Evolutionary conservation across 2,113 vertebrate genomes (phyloP).

Genomic region (Scalopus aquaticus): DNA sequence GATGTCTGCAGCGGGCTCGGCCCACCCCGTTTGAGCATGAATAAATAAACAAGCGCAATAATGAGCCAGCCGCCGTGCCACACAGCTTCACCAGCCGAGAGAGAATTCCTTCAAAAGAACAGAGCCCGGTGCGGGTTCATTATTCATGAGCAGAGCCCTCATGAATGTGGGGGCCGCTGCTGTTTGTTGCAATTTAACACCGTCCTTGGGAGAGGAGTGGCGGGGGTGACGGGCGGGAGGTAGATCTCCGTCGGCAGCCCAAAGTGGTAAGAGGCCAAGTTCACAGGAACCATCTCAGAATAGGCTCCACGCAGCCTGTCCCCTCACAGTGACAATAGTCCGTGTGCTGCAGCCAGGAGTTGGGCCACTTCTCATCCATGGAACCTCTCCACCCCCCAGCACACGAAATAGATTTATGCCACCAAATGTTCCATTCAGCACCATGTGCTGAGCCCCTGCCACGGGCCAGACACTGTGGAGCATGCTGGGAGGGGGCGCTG

Average conservation of each 20-base stretch:
- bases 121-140: neutral
- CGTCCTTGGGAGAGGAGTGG: neutral
- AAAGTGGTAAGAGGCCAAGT: neutral
- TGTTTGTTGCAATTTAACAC: neutral
- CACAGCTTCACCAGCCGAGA: neutral
- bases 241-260: neutral
- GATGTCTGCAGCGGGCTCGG: neutral
- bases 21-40: neutral
- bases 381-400: neutral
- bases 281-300: neutral
- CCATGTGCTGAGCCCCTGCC: neutral
- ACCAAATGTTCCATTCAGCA: neutral
- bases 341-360: neutral
- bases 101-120: constrained; percentile 48
- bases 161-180: neutral
- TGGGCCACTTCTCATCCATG: neutral
- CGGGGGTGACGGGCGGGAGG: neutral
- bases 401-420: neutral
- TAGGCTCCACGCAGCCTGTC: rapidly evolving
- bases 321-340: neutral
- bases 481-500: rapidly evolving
- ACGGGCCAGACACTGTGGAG: rapidly evolving
- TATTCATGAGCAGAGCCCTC: neutral
- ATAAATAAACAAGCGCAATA: constrained; percentile 40
- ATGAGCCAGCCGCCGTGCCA: neutral